Base-by-base conservation (phyloP, 2,888 invertebrate species). In the Orthosia gracilis region DNA sequence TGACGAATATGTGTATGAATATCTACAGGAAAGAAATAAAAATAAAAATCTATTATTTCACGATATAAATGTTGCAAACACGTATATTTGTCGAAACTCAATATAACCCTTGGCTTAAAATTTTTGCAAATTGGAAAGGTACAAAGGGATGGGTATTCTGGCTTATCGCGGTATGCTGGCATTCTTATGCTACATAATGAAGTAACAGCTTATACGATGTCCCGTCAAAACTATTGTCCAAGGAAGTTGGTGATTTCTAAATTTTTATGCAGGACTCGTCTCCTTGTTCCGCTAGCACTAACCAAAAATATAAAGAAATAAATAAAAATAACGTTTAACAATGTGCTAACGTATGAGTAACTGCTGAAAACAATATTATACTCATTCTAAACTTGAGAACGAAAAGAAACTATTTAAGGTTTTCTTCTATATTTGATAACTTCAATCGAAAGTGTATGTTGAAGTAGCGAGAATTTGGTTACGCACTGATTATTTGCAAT, bases 321-420 rank as follows among this genome's bases (percentile, higher is more conserved):
- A 17, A 65, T 59, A 62, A 70, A 74, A 71, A 72, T 73, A 85
- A 79, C 52, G 63, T 83, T 83, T 91, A 91, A 90, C 87, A 86
- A 82, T 87, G 88, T 90, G 89, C 91, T 92, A 91, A 92, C 89
- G 68, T 70, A 64, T 57, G 45, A 74, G 63, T 84, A 81, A 73
- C 57, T 62, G 59, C 67, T 54, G 70, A 77, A 82, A 85, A 78
- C 73, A 73, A 78, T 80, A 73, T 86, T 83, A 88, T 87, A 80
- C 88, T 89, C 80, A 88, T 91, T 92, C 89, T 90, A 90, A 63
- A 63, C 69, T 69, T 52, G 89, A 89, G 86, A 82, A 85, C 69
- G 84, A 87, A 85, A 75, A 82, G 66, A 85, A 83, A 86, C 73
- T 12, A 13, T 57, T 47, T 52, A 40, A 18, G 87, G 26, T 84